These are phyloP conservation scores for Hartigia nigra DNA, from an alignment of 2,888 invertebrate species.

Conservation along the genomic window DNA sequence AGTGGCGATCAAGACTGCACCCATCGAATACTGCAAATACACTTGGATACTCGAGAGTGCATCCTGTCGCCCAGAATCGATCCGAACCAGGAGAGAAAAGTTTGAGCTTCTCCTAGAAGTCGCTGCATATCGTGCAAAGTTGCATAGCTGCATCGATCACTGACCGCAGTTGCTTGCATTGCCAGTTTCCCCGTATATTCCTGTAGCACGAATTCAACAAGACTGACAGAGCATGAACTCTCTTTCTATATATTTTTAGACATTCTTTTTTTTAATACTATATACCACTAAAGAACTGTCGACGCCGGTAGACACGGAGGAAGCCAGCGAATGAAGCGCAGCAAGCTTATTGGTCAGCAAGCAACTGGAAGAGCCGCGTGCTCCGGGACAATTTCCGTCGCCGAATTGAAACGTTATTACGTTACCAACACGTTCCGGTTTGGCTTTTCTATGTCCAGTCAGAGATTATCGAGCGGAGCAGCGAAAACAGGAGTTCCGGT, in stretches of 20 bases:
- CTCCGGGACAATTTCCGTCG: slow-evolving; percentile 61
- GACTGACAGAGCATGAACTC: background rate
- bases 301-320: background rate
- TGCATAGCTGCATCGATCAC: background rate
- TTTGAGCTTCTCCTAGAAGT: background rate
- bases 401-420: slow-evolving; percentile 65
- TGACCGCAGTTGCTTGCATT: background rate
- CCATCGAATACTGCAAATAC: slow-evolving; percentile 10
- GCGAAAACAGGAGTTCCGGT: background rate
- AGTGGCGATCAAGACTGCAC: slow-evolving; percentile 24
- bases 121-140: background rate
- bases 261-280: too few species aligned
- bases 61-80: background rate
- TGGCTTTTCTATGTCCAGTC: background rate
- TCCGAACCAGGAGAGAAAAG: background rate
- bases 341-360: background rate
- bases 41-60: background rate
- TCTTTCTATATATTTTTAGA: background rate
- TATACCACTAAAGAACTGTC: background rate
- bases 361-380: slow-evolving; percentile 32
- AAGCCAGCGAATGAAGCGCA: background rate
- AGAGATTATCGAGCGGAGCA: background rate
- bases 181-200: background rate
- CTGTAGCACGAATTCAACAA: background rate
- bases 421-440: slow-evolving; percentile 55